Evolutionary conservation across 1,140 invertebrate species (phyloP), one percentile per base, ranked within the genome.

Genomic region (Aphelinus certus): DNA sequence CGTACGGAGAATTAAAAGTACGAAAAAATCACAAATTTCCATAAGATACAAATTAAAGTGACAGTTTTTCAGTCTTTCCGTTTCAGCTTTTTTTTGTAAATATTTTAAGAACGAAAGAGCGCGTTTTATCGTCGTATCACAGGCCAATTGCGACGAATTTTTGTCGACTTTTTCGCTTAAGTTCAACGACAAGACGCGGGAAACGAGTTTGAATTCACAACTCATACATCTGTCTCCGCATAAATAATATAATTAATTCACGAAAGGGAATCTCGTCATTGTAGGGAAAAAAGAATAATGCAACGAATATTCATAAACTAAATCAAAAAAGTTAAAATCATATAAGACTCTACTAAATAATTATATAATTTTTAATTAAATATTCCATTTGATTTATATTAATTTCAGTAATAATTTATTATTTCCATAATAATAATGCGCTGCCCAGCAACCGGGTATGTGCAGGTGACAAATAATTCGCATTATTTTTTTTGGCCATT

Each of bases 341-440:
- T 85, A 87, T 86, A 84, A 75, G 87, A 85, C 82, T 88, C 86
- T 87, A 86, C 82, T 84, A 84, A 85, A 71, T 75, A 71, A 71
- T 75, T 83, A 87, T 87, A 87, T 84, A 85, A 86, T 86, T 86
- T 85, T 83, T 82, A 87, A 85, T 87, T 87, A 87, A 88, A 87
- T 87, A 87, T 87, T 86, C 80, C 82, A 83, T 84, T 84, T 82
- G 83, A 86, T 88, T 87, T 87, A 87, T 87, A 87, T 88, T 87
- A 88, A 87, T 87, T 88, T 87, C 83, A 86, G 86, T 86, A 87
- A 87, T 88, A 88, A 88, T 88, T 88, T 88, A 88, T 88, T 88
- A 87, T 86, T 87, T 80, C 85, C 84, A 83, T 86, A 87, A 85
- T 86, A 86, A 84, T 76, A 76, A 86, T 72, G 79, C 80, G 81